Percentiles rank a stretch among this genome's conserved stretches.
These are phyloP conservation scores for Pseudonaja textilis DNA, from an alignment of 2,113 vertebrate species.

Conservation along the genomic window DNA sequence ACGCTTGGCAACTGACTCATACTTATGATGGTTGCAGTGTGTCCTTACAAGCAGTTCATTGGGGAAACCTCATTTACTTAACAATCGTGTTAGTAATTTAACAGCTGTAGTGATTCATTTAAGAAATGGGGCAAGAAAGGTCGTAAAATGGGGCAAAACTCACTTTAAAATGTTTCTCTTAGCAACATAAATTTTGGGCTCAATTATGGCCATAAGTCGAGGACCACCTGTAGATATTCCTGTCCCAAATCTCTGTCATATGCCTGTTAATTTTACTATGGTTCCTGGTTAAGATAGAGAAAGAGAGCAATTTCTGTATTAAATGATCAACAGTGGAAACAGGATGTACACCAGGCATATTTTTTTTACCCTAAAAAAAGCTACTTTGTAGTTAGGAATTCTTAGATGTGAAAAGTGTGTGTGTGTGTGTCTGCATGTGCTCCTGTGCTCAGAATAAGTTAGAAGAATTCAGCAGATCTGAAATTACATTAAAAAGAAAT, in stretches of 20 bases:
- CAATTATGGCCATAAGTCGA: neutral
- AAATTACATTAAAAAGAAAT: slow-evolving; percentile 16
- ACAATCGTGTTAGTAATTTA: neutral
- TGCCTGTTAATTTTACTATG: slow-evolving; percentile 19
- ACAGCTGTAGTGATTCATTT: neutral
- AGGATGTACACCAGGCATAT: neutral
- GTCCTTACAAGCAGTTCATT: neutral
- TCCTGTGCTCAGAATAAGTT: neutral
- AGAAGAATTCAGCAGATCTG: neutral
- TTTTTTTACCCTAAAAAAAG: neutral
- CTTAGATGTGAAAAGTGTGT: neutral
- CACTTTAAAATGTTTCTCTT: neutral
- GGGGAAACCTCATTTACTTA: neutral
- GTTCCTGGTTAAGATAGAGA: neutral
- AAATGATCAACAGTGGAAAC: neutral
- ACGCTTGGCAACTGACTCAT: neutral
- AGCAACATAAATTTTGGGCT: neutral
- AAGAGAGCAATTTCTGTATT: neutral
- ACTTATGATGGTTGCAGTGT: no score
- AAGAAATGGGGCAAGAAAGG: neutral
- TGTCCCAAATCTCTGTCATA: neutral
- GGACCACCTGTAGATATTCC: neutral
- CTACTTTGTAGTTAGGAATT: neutral
- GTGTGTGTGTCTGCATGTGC: neutral
- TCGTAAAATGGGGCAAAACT: neutral